These are phyloP conservation scores for Pogonocichla stellata DNA, from an alignment of 2,113 vertebrate genomes.

Conservation along the genomic window DNA sequence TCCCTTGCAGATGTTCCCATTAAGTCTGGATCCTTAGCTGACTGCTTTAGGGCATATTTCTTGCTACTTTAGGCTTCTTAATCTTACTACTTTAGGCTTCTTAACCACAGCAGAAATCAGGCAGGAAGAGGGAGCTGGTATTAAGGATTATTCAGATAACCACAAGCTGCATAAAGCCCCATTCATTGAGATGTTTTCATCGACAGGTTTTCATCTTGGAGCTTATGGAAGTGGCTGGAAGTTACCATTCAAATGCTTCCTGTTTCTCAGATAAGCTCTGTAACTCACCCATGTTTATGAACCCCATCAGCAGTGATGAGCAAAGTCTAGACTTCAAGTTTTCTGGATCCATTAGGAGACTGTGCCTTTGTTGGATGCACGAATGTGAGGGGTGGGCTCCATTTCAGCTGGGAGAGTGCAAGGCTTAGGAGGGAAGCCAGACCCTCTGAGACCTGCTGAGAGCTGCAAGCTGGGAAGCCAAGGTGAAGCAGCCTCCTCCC, in stretches of 20 bases:
- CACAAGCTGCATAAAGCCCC: conserved; percentile 2
- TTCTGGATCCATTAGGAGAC: background rate
- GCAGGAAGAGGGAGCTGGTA: conserved; percentile 38
- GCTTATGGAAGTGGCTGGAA: conserved; percentile 14
- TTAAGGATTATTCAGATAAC: conserved; percentile 58
- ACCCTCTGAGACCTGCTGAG: background rate
- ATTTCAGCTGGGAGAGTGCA: background rate
- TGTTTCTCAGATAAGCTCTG: background rate
- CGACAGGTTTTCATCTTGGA: background rate
- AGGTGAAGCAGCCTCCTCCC: background rate
- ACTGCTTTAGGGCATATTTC: conserved; percentile 31
- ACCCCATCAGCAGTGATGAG: background rate
- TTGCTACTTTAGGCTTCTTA: conserved; percentile 45
- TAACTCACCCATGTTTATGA: background rate
- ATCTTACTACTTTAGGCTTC: conserved; percentile 54
- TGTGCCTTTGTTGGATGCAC: background rate
- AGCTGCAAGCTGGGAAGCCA: background rate
- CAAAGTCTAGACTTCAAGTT: background rate
- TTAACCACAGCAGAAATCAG: conserved; percentile 39
- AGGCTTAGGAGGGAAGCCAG: background rate
- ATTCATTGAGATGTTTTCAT: conserved; percentile 24
- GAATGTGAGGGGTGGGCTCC: background rate
- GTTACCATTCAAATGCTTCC: background rate
- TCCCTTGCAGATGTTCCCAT: conserved; percentile 36
- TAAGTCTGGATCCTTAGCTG: conserved; percentile 32